Percentiles rank a stretch among this genome's conserved stretches.
These are phyloP conservation scores for Sebastes matsubarae DNA, from an alignment of 2,797 vertebrate species.

Conservation along the genomic window DNA sequence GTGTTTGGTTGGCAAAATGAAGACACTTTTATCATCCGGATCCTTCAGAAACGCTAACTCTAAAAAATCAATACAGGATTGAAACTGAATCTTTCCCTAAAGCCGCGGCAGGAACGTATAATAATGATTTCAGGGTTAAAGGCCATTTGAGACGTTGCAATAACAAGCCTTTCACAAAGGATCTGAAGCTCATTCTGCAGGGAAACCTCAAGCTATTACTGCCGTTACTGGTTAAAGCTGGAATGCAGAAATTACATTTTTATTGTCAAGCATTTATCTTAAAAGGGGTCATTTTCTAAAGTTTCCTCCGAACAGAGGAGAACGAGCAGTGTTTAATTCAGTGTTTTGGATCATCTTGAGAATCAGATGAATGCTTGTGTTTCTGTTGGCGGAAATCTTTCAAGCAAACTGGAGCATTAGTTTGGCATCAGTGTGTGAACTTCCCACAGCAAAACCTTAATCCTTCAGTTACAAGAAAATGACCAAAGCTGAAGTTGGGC, in stretches of 20 bases:
- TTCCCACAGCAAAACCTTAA: background rate
- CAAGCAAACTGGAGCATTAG: background rate
- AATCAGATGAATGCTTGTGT: background rate
- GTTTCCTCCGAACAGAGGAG: background rate
- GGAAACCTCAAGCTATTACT: background rate
- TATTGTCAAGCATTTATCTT: background rate
- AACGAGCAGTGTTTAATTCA: background rate
- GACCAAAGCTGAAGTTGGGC: background rate
- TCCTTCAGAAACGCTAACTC: background rate
- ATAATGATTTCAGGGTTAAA: background rate
- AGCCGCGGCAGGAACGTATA: background rate
- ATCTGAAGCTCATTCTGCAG: background rate
- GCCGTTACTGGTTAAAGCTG: background rate
- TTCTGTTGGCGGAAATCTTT: background rate
- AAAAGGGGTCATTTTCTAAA: background rate
- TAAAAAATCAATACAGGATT: background rate
- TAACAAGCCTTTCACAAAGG: background rate
- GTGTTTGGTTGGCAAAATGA: background rate
- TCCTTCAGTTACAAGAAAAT: background rate
- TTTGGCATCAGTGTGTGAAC: background rate
- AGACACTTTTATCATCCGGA: background rate
- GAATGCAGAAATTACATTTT: background rate
- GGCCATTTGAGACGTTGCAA: constrained; percentile 3
- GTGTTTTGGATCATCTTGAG: background rate
- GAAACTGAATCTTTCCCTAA: background rate